phyloP scores from a whole-genome alignment of 1,140 invertebrate genomes.

The Eumeta japonica region DNA sequence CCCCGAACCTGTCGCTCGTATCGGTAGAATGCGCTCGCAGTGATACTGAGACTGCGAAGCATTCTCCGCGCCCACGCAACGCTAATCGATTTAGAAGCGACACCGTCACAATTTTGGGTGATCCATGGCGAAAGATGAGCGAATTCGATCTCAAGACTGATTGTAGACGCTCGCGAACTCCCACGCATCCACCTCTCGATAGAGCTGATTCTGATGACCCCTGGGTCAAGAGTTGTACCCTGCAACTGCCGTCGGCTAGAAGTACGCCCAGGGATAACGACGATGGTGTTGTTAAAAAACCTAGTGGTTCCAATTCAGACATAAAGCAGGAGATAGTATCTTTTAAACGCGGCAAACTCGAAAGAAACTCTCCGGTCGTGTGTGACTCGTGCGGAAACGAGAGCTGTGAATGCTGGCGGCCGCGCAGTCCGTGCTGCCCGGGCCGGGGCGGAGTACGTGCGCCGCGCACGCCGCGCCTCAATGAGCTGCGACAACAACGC shows the following conservation, averaged over 20 bases:
- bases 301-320: neutral
- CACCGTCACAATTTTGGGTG: slow-evolving; percentile 3
- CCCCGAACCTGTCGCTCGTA: slow-evolving; percentile 19
- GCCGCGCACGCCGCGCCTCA: slow-evolving; percentile 2
- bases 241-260: slow-evolving; percentile 6
- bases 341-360: slow-evolving; percentile 21
- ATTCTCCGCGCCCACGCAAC: slow-evolving; percentile 11
- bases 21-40: neutral
- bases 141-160: slow-evolving; percentile 10
- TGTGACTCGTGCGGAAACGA: slow-evolving; percentile 26
- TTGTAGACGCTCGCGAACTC: slow-evolving; percentile 11
- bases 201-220: slow-evolving; percentile 21
- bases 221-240: slow-evolving; percentile 25
- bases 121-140: slow-evolving; percentile 17
- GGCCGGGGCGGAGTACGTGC: slow-evolving; percentile 10
- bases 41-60: too few species aligned
- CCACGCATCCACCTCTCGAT: too few species aligned
- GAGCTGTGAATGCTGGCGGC: slow-evolving; percentile 15
- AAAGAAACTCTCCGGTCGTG: slow-evolving; percentile 24
- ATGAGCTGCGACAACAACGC: too few species aligned
- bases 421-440: slow-evolving; percentile 17
- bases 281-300: neutral
- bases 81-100: slow-evolving; percentile 8
- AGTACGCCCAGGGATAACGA: slow-evolving; percentile 11
- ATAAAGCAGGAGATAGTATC: slow-evolving; percentile 5